Evolutionary conservation across 2,797 vertebrate genomes (phyloP), one percentile per base, ranked within the genome.

Genomic region (Babyrousa celebensis): DNA sequence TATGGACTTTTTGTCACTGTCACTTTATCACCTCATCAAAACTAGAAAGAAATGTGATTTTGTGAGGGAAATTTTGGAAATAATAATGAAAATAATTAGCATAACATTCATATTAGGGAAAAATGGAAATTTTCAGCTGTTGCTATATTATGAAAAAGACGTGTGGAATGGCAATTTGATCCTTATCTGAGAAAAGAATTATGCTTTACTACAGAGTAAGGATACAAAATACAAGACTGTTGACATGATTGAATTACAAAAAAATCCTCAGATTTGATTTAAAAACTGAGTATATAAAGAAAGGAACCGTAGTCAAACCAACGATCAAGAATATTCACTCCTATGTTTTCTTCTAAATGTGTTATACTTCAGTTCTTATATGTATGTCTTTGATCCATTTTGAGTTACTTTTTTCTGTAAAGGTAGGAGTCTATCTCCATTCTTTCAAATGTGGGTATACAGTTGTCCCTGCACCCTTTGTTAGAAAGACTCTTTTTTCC

Each of bases 141-240:
- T 3, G 2, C 84, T 87, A 43, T 1, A 16, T 65, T 48, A 29
- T 84, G 4, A 40, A 93, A 79, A 74, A 23, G 1, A 74, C 65
- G 1, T 75, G 0, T 27, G 54, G 23, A 92, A 40, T 85, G 10
- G 1, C 2, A 70, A 60, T 74, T 4, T 68, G 18, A 63, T 85
- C 94, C 27, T 71, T 85, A 92, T 89, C 18, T 85, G 23, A 58
- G 87, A 75, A 63, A 71, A 12, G 6, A 95, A 72, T 74, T 36
- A 27, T 32, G 6, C 9, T 88, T 71, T 48, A 12, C 27, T 95
- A 52, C 0, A 87, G n/a, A 62, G 6, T 23, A 63, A 43, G 5
- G 58, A 21, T 71, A 36, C 1, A 15, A 70, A 67, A 63, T 40
- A 36, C 1, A 79, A 52, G 75, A 77, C 21, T 32, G 2, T 82